Base-by-base conservation (phyloP, 2,888 invertebrate genomes). In the Euzetes globulus region DNA sequence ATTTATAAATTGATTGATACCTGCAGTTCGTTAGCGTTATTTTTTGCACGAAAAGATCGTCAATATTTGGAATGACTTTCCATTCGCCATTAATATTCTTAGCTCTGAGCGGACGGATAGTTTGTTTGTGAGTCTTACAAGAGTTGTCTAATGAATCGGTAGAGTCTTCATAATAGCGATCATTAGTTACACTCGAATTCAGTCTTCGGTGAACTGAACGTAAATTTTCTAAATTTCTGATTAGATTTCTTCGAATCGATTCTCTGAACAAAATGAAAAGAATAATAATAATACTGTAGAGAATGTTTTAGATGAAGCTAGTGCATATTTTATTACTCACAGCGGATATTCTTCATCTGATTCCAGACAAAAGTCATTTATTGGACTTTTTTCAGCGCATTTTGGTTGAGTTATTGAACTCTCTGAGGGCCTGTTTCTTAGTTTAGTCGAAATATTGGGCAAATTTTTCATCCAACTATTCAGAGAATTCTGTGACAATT, bases 21-120 rank as follows among this genome's bases (percentile, higher is more conserved):
- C 63, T 63, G 63, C 63, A 63, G 15, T 63, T 63, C 33, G 63
- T 63, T 29, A 63, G 63, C 6, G 29, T 33, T n/a, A 63, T 27
- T 33, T 13, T 63, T 63, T 63, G 63, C n/a, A 33, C 33, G 3
- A 63, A 29, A 17, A 63, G n/a, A 37, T 2, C 19, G 11, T 1
- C 75, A 19, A 78, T 25, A 55, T 78, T 78, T 27, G 77, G 73
- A 45, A 78, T 75, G 29, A 78, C 68, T 33, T 76, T 78, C 78
- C 78, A 78, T 6, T 58, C 7, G 1, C 77, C 75, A 13, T 68
- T 45, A 13, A 73, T 50, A 33, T 77, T 77, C 45, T 70, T 75
- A 4, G 78, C 78, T 13, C 78, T 70, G 2, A 77, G 72, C 1
- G 77, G 77, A 17, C 22, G 33, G 6, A 33, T 25, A 27, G 63